These are phyloP conservation scores for Palaemon carinicauda DNA, from an alignment of 1,140 invertebrate genomes.

Conservation along the genomic window DNA sequence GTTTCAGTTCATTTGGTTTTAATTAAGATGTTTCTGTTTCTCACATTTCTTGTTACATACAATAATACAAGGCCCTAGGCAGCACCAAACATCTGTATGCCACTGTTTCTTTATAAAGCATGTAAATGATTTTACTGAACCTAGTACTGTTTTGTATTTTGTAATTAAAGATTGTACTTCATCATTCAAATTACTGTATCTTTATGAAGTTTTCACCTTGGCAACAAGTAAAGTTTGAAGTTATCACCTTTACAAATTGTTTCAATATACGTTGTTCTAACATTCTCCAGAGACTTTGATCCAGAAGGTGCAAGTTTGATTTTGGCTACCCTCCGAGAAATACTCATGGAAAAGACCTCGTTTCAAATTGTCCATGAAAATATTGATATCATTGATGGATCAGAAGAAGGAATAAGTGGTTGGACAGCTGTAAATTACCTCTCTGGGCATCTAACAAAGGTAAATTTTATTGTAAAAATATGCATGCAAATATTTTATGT, in stretches of 20 bases:
- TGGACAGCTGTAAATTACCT: conserved; percentile 40
- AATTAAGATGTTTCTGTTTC: too few relatives aligned
- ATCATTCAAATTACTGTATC: too few relatives aligned
- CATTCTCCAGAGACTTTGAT: conserved; percentile 25
- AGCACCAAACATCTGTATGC: too few relatives aligned
- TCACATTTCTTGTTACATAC: too few relatives aligned
- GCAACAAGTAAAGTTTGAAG: too few relatives aligned
- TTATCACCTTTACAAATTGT: neutral
- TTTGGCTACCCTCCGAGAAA: neutral
- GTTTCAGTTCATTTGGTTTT: too few relatives aligned
- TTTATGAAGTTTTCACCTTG: too few relatives aligned
- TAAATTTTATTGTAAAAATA: neutral
- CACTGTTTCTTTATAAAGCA: too few relatives aligned
- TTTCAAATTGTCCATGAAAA: conserved; percentile 1
- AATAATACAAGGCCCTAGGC: too few relatives aligned
- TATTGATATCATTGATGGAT: conserved; percentile 21
- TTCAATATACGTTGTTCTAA: neutral
- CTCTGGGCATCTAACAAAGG: neutral
- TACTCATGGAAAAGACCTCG: neutral
- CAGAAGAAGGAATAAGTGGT: conserved; percentile 29
- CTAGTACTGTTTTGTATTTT: too few relatives aligned
- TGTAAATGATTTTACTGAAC: too few relatives aligned
- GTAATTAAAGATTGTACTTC: too few relatives aligned
- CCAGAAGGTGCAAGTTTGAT: conserved; percentile 5
- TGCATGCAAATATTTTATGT: neutral